Conservation (phyloP, 2,888 invertebrate species). For the Euplexia lucipara region DNA sequence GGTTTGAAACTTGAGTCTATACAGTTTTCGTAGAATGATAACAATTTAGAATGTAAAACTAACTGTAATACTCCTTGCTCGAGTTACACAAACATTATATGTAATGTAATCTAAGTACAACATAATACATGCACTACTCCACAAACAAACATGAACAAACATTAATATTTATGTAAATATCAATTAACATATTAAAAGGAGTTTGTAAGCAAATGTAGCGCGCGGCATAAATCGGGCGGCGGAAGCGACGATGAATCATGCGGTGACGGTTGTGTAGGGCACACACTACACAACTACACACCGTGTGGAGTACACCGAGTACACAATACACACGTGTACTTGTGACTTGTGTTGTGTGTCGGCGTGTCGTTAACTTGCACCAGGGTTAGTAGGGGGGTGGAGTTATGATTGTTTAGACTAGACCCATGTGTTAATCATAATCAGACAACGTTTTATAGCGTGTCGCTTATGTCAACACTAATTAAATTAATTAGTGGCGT, state of each 20-base stretch:
- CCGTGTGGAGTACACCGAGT: constrained; percentile 30
- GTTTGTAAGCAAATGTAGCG: constrained; percentile 59
- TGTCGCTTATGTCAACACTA: not conserved
- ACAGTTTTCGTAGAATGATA: not conserved
- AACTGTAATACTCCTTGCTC: constrained; percentile 2
- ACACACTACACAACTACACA: constrained; percentile 36
- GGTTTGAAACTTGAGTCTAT: not conserved
- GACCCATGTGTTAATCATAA: constrained; percentile 25
- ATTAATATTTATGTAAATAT: constrained; percentile 66
- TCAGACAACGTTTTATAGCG: constrained; percentile 8
- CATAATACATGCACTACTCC: constrained; percentile 50
- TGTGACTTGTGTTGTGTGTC: constrained; percentile 36
- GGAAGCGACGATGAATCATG: constrained; percentile 66
- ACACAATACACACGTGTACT: constrained; percentile 30
- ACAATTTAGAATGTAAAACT: not conserved
- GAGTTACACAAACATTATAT: constrained; percentile 22
- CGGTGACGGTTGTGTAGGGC: constrained; percentile 51
- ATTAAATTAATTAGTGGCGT: not conserved
- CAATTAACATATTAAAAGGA: constrained; percentile 68
- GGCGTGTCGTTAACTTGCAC: constrained; percentile 34
- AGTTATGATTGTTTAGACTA: constrained; percentile 27
- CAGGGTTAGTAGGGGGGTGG: not conserved
- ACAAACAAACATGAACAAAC: constrained; percentile 61
- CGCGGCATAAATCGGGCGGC: constrained; percentile 61
- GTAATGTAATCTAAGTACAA: constrained; percentile 38